These are phyloP conservation scores for Festucalex cinctus DNA, from an alignment of 2,113 vertebrate genomes.

Conservation along the genomic window DNA sequence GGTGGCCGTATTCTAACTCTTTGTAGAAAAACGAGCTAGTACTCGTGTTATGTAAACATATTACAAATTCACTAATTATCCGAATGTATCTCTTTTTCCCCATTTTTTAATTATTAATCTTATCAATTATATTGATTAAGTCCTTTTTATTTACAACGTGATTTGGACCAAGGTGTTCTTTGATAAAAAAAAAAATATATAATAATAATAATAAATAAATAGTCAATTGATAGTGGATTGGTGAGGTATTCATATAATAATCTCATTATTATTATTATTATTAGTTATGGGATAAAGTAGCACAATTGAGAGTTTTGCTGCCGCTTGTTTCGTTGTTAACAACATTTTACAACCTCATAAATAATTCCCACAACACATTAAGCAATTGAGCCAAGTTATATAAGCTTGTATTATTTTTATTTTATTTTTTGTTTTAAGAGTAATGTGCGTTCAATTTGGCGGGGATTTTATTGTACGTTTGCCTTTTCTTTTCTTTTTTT, in stretches of 20 bases:
- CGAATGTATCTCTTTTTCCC: background rate
- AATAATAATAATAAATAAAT: too few species aligned
- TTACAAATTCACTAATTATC: background rate
- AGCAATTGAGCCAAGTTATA: conserved; percentile 6
- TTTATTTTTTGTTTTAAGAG: background rate
- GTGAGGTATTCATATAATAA: background rate
- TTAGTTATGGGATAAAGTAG: background rate
- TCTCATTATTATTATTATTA: background rate
- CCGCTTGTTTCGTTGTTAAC: background rate
- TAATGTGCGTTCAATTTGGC: conserved; percentile 9
- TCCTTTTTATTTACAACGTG: background rate
- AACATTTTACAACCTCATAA: conserved; percentile 11
- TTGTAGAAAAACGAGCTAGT: background rate
- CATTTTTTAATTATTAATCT: background rate
- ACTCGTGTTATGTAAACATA: background rate
- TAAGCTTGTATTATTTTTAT: background rate
- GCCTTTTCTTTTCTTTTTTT: background rate
- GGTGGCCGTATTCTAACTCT: background rate
- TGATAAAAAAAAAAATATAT: background rate
- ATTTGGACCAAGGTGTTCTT: background rate
- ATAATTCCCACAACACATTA: conserved; percentile 12
- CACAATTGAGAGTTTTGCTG: background rate
- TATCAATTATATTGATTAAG: background rate
- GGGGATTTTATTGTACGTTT: background rate
- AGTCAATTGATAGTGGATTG: background rate